Evolutionary conservation across 2,797 vertebrate genomes (phyloP).

Genomic region (Betta splendens): DNA sequence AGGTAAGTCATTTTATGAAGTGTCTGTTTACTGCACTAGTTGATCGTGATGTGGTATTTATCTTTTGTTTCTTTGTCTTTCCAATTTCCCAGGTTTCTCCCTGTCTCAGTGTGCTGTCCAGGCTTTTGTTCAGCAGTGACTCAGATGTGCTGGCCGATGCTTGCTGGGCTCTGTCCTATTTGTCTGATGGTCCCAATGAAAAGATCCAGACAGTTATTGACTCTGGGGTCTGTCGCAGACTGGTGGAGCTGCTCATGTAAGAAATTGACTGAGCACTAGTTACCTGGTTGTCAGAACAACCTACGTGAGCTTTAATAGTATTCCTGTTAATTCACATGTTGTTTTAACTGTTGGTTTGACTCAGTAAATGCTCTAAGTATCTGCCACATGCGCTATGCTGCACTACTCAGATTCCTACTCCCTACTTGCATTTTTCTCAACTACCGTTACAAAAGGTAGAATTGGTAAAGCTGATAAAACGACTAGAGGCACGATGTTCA

Average conservation of each 20-base stretch:
- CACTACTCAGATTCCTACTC: too few relatives aligned
- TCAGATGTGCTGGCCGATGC: constrained; percentile 96
- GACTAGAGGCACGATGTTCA: too few relatives aligned
- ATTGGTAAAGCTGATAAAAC: too few relatives aligned
- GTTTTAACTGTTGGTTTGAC: too few relatives aligned
- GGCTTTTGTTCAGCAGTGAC: constrained; percentile 96
- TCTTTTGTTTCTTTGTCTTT: too few relatives aligned
- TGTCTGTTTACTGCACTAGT: not conserved
- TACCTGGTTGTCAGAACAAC: not conserved
- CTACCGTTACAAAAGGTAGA: too few relatives aligned
- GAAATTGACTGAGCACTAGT: constrained; percentile 40
- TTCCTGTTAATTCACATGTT: too few relatives aligned
- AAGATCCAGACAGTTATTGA: constrained; percentile 99
- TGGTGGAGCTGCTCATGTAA: constrained; percentile 97
- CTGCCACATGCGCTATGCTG: too few relatives aligned
- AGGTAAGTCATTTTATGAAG: constrained; percentile 82
- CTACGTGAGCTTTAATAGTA: too few relatives aligned
- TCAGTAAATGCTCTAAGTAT: too few relatives aligned
- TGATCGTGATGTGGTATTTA: too few relatives aligned
- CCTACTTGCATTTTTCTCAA: too few relatives aligned
- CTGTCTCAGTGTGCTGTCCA: constrained; percentile 95
- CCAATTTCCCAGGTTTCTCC: constrained; percentile 87
- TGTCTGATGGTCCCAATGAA: constrained; percentile 97
- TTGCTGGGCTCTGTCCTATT: constrained; percentile 98
- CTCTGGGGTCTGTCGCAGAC: constrained; percentile 95